Conservation (phyloP, 2,113 vertebrate genomes). For the Osmerus mordax region DNA sequence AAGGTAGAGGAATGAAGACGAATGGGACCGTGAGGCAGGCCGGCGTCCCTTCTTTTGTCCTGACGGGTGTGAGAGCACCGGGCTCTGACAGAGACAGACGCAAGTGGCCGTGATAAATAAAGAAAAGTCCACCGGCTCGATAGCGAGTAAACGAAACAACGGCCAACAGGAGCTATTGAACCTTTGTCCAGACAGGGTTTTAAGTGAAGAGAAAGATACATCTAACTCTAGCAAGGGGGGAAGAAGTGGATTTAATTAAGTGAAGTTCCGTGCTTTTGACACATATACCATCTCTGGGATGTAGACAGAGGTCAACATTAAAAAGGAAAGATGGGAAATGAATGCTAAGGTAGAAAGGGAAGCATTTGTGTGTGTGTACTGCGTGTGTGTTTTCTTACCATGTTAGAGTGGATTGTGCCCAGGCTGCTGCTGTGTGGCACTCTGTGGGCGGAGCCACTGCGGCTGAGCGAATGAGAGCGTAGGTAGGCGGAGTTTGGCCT, state of each 20-base stretch:
- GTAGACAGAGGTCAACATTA: background rate
- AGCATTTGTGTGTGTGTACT: constrained; percentile 3
- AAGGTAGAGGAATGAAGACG: constrained; percentile 39
- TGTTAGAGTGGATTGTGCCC: constrained; percentile 73
- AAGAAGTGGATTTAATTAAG: no score
- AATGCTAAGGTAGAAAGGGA: no score
- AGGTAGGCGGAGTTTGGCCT: constrained; percentile 71
- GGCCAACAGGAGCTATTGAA: no score
- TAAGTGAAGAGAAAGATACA: no score
- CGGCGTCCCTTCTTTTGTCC: constrained; percentile 25
- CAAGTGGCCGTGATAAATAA: no score
- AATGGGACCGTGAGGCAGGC: constrained; percentile 22
- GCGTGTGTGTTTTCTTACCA: constrained; percentile 74
- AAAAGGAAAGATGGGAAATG: no score
- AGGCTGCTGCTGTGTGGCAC: constrained; percentile 76
- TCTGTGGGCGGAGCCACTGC: constrained; percentile 76
- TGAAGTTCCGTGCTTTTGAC: no score
- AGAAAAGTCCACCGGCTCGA: background rate
- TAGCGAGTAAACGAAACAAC: background rate
- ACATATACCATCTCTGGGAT: background rate
- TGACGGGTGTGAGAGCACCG: constrained; percentile 6
- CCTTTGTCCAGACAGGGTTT: no score
- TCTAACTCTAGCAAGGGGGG: no score
- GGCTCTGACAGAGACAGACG: background rate
- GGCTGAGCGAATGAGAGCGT: constrained; percentile 90